A percentile compares a stretch with the other conserved stretches of the same genome.
These are phyloP conservation scores for Brachionus rotundiformis DNA, from an alignment of 1,140 invertebrate genomes.

Conservation along the genomic window DNA sequence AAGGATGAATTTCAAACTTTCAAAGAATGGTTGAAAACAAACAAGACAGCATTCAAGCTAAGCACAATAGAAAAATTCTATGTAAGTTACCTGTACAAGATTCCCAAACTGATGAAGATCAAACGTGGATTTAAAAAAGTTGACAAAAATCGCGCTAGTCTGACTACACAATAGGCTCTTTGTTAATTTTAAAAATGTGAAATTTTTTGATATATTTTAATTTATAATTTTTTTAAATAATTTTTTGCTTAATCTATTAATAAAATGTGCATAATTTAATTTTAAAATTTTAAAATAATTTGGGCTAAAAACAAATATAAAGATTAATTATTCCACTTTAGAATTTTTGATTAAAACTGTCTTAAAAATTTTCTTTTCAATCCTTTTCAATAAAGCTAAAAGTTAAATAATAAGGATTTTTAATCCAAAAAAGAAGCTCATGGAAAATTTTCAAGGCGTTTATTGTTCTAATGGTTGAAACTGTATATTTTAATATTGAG, in stretches of 20 bases:
- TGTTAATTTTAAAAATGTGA: not conserved
- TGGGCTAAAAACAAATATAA: too few species aligned
- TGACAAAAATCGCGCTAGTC: constrained; percentile 1
- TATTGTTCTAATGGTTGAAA: too few species aligned
- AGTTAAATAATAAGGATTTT: too few species aligned
- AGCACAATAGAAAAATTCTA: constrained; percentile 22
- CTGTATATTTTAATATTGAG: too few species aligned
- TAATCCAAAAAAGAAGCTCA: too few species aligned
- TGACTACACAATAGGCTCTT: not conserved
- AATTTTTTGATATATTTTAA: not conserved
- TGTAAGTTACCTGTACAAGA: constrained; percentile 29
- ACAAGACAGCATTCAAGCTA: not conserved
- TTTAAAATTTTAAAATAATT: too few species aligned
- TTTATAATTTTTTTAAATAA: not conserved
- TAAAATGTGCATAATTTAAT: constrained; percentile 12
- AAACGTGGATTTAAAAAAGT: constrained; percentile 40
- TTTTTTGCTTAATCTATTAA: not conserved
- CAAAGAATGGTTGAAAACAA: constrained; percentile 16
- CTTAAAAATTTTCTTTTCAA: too few species aligned
- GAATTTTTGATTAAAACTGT: too few species aligned
- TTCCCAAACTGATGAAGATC: constrained; percentile 22
- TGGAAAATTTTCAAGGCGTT: too few species aligned
- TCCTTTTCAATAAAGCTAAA: too few species aligned
- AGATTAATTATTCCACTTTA: too few species aligned
- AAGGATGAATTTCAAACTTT: constrained; percentile 13